phyloP scores from a whole-genome alignment of 2,888 invertebrate species.

The Mesochorus sp. region DNA sequence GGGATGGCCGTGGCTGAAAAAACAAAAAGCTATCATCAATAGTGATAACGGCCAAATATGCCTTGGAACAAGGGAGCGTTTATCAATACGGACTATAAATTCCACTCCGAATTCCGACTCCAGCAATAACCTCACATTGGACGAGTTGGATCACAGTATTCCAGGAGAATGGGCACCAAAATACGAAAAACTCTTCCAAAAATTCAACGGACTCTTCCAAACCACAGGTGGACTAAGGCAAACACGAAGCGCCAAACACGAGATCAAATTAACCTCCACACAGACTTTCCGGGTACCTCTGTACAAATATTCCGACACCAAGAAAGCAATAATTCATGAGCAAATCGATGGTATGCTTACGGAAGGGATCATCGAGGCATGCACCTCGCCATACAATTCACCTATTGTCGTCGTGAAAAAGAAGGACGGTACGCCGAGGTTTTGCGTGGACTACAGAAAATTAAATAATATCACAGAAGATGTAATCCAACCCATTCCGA shows the following conservation, averaged over 20 bases:
- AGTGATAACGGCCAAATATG: background rate
- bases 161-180: background rate
- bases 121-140: background rate
- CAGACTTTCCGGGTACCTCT: background rate
- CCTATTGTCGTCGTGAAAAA: background rate
- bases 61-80: background rate
- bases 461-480: background rate
- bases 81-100: background rate
- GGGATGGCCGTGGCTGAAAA: background rate
- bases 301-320: constrained; percentile 11
- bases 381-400: background rate
- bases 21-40: background rate
- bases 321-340: background rate
- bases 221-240: background rate
- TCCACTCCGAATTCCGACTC: background rate
- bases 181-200: background rate
- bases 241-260: background rate
- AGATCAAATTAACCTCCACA: background rate
- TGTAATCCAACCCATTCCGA: background rate
- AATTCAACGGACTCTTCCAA: background rate
- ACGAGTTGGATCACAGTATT: background rate
- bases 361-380: background rate
- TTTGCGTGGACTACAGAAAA: background rate
- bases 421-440: background rate
- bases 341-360: background rate